Percentiles rank a stretch among this genome's conserved stretches.
phyloP scores from a whole-genome alignment of 2,888 invertebrate genomes.

The Acanthosepion lycidas region DNA sequence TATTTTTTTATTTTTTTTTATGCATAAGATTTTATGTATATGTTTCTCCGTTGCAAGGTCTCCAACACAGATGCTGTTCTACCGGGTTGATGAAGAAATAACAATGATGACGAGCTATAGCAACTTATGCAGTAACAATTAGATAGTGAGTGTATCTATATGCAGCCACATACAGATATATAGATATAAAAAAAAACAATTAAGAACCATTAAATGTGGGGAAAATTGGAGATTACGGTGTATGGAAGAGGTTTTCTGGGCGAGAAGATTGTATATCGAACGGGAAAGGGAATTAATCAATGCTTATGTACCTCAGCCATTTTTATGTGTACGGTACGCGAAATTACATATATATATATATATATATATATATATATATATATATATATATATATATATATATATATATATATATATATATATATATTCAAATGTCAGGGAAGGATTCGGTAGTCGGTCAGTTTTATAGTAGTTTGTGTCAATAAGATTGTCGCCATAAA shows the following conservation, averaged over 20 bases:
- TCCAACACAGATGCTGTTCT: background rate
- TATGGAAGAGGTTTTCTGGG: background rate
- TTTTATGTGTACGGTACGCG: too few relatives aligned
- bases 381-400: background rate
- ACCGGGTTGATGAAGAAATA: background rate
- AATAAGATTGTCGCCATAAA: too few relatives aligned
- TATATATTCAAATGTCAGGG: background rate
- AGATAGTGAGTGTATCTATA: background rate
- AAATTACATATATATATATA: background rate
- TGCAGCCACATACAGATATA: background rate
- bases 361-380: background rate
- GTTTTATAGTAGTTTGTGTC: too few relatives aligned
- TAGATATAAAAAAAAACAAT: background rate
- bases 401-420: background rate
- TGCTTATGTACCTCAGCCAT: background rate
- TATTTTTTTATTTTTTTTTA: too few relatives aligned
- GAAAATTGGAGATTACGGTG: background rate
- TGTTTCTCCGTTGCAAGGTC: slow-evolving; percentile 21
- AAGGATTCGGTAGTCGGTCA: too few relatives aligned
- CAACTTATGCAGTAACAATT: slow-evolving; percentile 12
- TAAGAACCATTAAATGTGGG: background rate
- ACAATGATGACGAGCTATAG: background rate
- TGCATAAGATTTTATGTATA: background rate
- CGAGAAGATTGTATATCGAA: background rate
- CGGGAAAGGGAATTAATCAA: background rate